Conservation (phyloP, 2,888 invertebrate genomes). For the Ochropleura leucogaster region DNA sequence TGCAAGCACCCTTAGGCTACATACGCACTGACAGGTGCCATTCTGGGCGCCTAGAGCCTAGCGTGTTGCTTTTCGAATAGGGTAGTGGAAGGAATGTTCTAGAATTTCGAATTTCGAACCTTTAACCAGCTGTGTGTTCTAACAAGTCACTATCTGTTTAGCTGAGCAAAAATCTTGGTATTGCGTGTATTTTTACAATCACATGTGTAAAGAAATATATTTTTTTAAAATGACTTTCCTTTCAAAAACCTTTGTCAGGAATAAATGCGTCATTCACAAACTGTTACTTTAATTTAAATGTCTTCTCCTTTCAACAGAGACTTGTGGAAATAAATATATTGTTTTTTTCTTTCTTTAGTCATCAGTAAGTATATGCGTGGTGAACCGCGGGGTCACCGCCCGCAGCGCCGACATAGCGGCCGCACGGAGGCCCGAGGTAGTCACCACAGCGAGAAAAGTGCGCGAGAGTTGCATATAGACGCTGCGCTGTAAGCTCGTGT, state of each 20-base stretch:
- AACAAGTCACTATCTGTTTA: background rate
- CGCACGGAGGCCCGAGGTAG: conserved; percentile 94
- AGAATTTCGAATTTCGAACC: background rate
- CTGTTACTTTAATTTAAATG: background rate
- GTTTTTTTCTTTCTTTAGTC: conserved; percentile 86
- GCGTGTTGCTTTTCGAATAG: background rate
- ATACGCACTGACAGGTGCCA: background rate
- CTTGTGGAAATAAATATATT: background rate
- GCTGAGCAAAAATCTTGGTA: background rate
- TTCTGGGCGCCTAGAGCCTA: background rate
- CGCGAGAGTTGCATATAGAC: conserved; percentile 96
- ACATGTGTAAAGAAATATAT: background rate
- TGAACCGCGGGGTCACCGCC: conserved; percentile 92
- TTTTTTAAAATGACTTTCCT: background rate
- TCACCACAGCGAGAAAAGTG: conserved; percentile 95
- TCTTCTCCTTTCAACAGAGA: background rate
- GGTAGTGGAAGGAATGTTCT: background rate
- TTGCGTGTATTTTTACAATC: background rate
- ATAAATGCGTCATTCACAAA: background rate
- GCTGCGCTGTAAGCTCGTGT: conserved; percentile 8
- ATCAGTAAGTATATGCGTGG: conserved; percentile 93
- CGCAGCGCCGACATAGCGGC: conserved; percentile 90
- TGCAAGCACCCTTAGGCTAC: background rate
- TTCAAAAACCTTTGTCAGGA: background rate
- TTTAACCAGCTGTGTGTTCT: background rate